Evolutionary conservation across 2,888 invertebrate genomes (phyloP).

Genomic region (Dromius quadrimaculatus): DNA sequence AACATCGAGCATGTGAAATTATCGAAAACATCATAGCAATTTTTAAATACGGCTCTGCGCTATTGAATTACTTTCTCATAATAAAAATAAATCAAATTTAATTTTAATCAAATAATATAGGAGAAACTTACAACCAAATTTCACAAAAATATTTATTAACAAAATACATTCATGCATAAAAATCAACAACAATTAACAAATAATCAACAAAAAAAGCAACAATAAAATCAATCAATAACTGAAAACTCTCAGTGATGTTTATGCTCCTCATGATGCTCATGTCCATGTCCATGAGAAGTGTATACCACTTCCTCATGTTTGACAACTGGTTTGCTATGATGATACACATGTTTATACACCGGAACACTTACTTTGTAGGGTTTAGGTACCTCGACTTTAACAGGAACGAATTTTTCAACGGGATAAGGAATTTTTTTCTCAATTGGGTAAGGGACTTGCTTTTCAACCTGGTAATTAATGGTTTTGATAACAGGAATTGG

Average conservation of each 20-base stretch:
- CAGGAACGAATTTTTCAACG: slow-evolving; percentile 76
- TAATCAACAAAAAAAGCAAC: neutral
- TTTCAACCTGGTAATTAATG: slow-evolving; percentile 77
- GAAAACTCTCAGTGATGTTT: too few relatives aligned
- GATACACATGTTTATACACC: slow-evolving; percentile 78
- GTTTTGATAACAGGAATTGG: slow-evolving; percentile 78
- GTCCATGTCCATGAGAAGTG: slow-evolving; percentile 19
- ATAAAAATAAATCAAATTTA: too few relatives aligned
- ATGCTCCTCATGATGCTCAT: slow-evolving; percentile 8
- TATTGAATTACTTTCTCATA: too few relatives aligned
- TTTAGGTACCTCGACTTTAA: slow-evolving; percentile 76
- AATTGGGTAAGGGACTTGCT: slow-evolving; percentile 79
- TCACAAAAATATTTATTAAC: slow-evolving; percentile 14
- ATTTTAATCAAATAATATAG: too few relatives aligned
- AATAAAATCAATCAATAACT: neutral
- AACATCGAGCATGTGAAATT: too few relatives aligned
- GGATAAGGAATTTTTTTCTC: slow-evolving; percentile 76
- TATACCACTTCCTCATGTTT: slow-evolving; percentile 24
- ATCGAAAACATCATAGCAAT: too few relatives aligned
- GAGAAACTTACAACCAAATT: neutral
- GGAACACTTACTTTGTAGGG: slow-evolving; percentile 78
- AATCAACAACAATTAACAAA: slow-evolving; percentile 22
- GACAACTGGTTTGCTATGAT: slow-evolving; percentile 61
- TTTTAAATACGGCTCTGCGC: too few relatives aligned
- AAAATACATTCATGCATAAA: slow-evolving; percentile 11